These are phyloP conservation scores for Symphodus melops DNA, from an alignment of 2,113 vertebrate genomes.

Conservation along the genomic window DNA sequence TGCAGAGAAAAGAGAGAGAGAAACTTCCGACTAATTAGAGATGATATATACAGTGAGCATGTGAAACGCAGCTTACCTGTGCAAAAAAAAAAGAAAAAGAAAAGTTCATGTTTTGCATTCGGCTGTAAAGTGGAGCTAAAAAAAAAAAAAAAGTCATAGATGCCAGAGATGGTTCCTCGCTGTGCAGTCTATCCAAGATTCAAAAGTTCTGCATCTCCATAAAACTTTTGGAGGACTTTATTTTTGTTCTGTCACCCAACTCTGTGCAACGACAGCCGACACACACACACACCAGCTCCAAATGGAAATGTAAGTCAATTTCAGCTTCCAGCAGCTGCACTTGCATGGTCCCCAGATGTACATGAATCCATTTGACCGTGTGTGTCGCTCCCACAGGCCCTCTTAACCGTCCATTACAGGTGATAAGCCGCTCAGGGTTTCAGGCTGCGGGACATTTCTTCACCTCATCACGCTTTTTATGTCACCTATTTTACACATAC, in stretches of 20 bases:
- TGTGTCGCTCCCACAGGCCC: conserved; percentile 1
- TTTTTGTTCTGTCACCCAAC: not conserved
- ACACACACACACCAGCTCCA: conserved; percentile 9
- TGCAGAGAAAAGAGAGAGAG: conserved; percentile 26
- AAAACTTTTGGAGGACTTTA: not conserved
- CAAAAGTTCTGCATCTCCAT: conserved; percentile 11
- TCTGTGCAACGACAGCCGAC: not conserved
- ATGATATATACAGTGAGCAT: not conserved
- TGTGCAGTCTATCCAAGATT: not conserved
- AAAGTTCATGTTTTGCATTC: not conserved
- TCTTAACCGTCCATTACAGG: conserved; percentile 20
- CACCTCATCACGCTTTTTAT: not conserved
- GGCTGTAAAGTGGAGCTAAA: not conserved
- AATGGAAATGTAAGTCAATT: conserved; percentile 32
- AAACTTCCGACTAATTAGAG: not conserved
- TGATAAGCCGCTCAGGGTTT: not conserved
- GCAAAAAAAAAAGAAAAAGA: not conserved
- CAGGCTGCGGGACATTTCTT: not conserved
- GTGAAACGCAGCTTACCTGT: not conserved
- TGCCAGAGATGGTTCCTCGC: not conserved
- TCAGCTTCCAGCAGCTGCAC: conserved; percentile 18
- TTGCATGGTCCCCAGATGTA: not conserved
- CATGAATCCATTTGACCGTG: conserved; percentile 33
- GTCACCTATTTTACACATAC: not conserved
- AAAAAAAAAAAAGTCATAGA: not conserved